Evolutionary conservation across 2,888 invertebrate genomes (phyloP), one percentile per base, ranked within the genome.

Genomic region (Meteorus colon): DNA sequence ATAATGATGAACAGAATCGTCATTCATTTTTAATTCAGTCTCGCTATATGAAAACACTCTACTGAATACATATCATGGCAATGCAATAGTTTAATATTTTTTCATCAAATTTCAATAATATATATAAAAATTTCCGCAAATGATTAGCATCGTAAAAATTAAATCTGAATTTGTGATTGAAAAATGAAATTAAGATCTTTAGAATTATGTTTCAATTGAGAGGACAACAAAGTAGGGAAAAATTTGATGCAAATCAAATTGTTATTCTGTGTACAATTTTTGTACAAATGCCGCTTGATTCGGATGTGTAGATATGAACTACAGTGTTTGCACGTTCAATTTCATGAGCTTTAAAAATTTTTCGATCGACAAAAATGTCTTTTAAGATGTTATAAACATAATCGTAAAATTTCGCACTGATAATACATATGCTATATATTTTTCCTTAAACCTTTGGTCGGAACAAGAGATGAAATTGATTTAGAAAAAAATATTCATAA

Each of bases 171-270:
- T 78, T 78, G 72, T 77, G 81, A 83, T 75, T 80, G 76, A 75
- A 77, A 77, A 79, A 70, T 79, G 4, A 6, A 65, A 65, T 37
- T 1, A 65, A 83, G 84, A 83, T 84, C 83, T 83, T 72, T 84
- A 82, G 80, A 77, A 67, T 74, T 79, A 76, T 16, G n/a, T 37
- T 31, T 55, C 3, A 8, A 55, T 55, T 19, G 19, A 19, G 6
- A n/a, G 19, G 8, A 19, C 4, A 55, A 55, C n/a, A 66, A 48
- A 24, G 24, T 24, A 24, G 24, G 24, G 24, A 24, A 24, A 41
- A 51, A 73, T 63, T 51, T 34, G 4, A 80, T 75, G 72, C 78
- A 71, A 73, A 79, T 70, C 78, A 16, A 4, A 29, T 65, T 60
- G 69, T 73, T 78, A 82, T 82, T 82, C 80, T 82, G 72, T 83